Conservation (phyloP, 2,113 vertebrate species). For the Columba janthina region DNA sequence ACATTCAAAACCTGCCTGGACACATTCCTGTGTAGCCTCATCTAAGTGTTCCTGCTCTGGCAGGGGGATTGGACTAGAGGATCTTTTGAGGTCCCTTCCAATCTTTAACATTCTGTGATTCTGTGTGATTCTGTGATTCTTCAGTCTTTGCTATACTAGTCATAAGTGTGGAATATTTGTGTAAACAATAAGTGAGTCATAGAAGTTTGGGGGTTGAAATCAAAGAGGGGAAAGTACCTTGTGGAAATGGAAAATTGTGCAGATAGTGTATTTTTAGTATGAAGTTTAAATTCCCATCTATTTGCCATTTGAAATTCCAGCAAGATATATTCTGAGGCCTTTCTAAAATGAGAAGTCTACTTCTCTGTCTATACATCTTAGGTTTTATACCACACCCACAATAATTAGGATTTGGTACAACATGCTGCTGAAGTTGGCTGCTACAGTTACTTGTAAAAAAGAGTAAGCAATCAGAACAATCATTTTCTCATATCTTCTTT, state of each 20-base stretch:
- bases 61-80: too few relatives aligned
- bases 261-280: background rate
- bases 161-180: slow-evolving; percentile 2
- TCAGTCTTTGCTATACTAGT: background rate
- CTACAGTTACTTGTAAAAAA: background rate
- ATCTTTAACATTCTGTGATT: too few relatives aligned
- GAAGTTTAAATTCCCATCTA: background rate
- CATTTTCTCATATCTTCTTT: background rate
- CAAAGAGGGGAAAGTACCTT: background rate
- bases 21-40: too few relatives aligned
- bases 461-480: background rate
- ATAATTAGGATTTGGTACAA: background rate
- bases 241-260: background rate
- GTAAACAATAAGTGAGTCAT: background rate
- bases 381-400: background rate
- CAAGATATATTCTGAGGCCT: background rate
- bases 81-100: too few relatives aligned
- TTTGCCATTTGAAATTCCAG: background rate
- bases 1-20: too few relatives aligned
- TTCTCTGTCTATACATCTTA: background rate
- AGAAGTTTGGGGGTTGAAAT: background rate
- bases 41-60: too few relatives aligned
- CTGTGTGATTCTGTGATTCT: background rate
- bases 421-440: background rate
- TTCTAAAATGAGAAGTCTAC: background rate